Percentiles rank a stretch among this genome's conserved stretches.
These are phyloP conservation scores for Odontophorus gujanensis DNA, from an alignment of 2,113 vertebrate genomes.

Conservation along the genomic window DNA sequence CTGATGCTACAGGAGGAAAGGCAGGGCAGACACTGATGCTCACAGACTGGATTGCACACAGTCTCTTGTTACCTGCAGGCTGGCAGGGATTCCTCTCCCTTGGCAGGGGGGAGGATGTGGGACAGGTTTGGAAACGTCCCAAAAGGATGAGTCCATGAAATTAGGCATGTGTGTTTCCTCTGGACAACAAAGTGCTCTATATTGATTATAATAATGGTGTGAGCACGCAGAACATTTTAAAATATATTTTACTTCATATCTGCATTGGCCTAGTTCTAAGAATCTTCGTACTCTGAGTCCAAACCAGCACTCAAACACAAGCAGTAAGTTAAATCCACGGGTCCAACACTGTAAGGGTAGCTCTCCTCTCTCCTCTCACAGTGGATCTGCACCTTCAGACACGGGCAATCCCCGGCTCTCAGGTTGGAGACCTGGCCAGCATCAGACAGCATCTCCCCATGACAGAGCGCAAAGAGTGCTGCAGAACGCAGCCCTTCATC, in stretches of 20 bases:
- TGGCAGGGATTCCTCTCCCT: fast-evolving
- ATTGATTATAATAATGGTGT: neutral
- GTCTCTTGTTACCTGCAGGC: fast-evolving
- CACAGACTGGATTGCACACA: fast-evolving
- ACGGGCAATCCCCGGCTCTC: neutral
- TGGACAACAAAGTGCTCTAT: neutral
- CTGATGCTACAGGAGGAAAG: neutral
- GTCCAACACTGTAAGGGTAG: neutral
- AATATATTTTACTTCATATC: neutral
- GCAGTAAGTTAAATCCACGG: neutral
- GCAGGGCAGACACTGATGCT: neutral
- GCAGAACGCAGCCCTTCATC: neutral
- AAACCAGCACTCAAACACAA: neutral
- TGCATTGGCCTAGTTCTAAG: neutral
- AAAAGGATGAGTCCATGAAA: neutral
- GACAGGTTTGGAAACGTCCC: neutral
- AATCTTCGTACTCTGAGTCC: neutral
- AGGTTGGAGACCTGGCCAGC: neutral
- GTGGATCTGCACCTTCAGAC: neutral
- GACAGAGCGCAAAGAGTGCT: neutral
- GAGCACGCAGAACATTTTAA: neutral
- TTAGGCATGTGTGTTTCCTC: neutral
- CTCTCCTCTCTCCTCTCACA: neutral
- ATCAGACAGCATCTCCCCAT: neutral
- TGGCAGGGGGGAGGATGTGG: fast-evolving